Conservation (phyloP, 2,888 invertebrate species). For the Congeria kusceri region DNA sequence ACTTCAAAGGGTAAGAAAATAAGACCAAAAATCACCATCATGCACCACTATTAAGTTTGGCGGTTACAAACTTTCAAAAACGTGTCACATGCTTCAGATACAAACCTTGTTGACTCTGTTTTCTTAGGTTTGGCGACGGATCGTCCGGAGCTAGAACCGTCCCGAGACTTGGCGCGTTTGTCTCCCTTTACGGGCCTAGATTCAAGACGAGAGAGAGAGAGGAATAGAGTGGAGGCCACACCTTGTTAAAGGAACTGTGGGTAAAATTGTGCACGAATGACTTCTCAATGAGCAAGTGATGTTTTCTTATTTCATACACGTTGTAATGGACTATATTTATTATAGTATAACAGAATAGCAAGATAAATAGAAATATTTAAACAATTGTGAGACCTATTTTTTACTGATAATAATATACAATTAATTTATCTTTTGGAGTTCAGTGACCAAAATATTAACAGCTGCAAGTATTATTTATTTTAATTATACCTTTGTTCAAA, state of each 20-base stretch:
- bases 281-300: too few relatives aligned
- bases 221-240: not conserved
- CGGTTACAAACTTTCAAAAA: slow-evolving; percentile 11
- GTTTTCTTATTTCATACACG: too few relatives aligned
- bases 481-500: too few relatives aligned
- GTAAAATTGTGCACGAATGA: not conserved
- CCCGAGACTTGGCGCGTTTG: slow-evolving; percentile 81
- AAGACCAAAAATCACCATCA: not conserved
- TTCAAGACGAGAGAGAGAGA: slow-evolving; percentile 32
- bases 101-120: slow-evolving; percentile 83
- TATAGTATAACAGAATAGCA: too few relatives aligned
- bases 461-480: too few relatives aligned
- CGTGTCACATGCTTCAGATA: slow-evolving; percentile 23
- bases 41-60: not conserved
- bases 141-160: slow-evolving; percentile 83
- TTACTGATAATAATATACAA: too few relatives aligned
- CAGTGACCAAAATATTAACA: too few relatives aligned
- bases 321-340: too few relatives aligned
- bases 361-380: too few relatives aligned
- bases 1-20: too few relatives aligned
- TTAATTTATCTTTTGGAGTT: too few relatives aligned
- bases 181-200: slow-evolving; percentile 80
- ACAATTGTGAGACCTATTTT: too few relatives aligned
- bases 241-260: slow-evolving; percentile 29
- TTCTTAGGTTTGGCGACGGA: slow-evolving; percentile 80